Percentiles rank a stretch among this genome's conserved stretches.
Conservation (phyloP, 2,797 vertebrate species). For the Melanotaenia parkinsoni region DNA sequence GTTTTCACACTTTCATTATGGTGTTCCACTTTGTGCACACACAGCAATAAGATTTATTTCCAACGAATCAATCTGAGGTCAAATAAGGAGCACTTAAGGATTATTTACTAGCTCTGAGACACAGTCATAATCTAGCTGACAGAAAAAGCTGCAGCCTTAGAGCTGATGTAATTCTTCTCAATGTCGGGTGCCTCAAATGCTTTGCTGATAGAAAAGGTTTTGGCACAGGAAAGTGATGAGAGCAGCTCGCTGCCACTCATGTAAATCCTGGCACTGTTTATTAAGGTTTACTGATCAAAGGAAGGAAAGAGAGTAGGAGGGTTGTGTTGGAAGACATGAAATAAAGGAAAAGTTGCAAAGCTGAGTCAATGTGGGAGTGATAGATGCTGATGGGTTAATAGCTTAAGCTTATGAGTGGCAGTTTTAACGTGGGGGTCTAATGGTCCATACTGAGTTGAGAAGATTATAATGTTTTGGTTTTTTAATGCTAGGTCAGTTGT, state of each 20-base stretch:
- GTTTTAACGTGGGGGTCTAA: slow-evolving; percentile 41
- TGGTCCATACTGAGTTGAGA: slow-evolving; percentile 76
- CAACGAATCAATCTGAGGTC: slow-evolving; percentile 61
- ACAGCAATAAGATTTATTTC: slow-evolving; percentile 52
- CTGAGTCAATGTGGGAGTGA: slow-evolving; percentile 59
- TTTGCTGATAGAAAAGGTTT: slow-evolving; percentile 54
- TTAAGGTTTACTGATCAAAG: slow-evolving; percentile 68
- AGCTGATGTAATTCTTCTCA: slow-evolving; percentile 73
- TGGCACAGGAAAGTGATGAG: slow-evolving; percentile 67
- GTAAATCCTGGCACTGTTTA: slow-evolving; percentile 72
- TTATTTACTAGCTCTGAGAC: slow-evolving; percentile 65
- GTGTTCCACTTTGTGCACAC: slow-evolving; percentile 32
- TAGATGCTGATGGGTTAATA: slow-evolving; percentile 25
- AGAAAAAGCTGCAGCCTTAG: slow-evolving; percentile 60
- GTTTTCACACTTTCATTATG: slow-evolving; percentile 62
- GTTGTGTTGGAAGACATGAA: slow-evolving; percentile 26
- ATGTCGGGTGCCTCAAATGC: slow-evolving; percentile 61
- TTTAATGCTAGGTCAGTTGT: slow-evolving; percentile 77
- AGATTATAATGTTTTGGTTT: slow-evolving; percentile 85
- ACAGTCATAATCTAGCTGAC: slow-evolving; percentile 56
- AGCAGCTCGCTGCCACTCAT: slow-evolving; percentile 69
- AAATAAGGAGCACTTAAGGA: slow-evolving; percentile 68
- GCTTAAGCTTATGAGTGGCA: slow-evolving; percentile 20
- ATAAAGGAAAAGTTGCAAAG: slow-evolving; percentile 42
- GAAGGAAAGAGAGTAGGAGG: slow-evolving; percentile 31